Evolutionary conservation across 2,888 invertebrate genomes (phyloP).

Genomic region (Drosophila colorata): DNA sequence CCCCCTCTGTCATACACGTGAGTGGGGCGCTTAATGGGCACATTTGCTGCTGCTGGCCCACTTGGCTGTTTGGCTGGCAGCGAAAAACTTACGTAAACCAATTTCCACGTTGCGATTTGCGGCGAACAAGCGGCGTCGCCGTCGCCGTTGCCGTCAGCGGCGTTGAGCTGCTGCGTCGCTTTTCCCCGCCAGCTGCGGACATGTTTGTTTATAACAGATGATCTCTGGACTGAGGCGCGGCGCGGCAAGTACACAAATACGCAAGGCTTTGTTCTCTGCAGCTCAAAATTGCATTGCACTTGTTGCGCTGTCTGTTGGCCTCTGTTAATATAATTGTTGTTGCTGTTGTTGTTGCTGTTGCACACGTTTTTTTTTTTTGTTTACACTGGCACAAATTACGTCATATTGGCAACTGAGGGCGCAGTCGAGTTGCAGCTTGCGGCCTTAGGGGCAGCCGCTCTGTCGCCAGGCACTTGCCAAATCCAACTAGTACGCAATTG

Average conservation of each 20-base stretch:
- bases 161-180: constrained; percentile 54
- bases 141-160: constrained; percentile 27
- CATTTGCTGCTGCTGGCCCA: constrained; percentile 33
- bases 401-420: constrained; percentile 61
- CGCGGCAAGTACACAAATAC: constrained; percentile 4
- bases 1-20: constrained; percentile 24
- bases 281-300: constrained; percentile 63
- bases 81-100: constrained; percentile 85
- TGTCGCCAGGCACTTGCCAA: constrained; percentile 65
- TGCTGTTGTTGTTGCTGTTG: constrained; percentile 20
- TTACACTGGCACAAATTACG: constrained; percentile 63
- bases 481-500: constrained; percentile 66
- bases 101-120: constrained; percentile 83
- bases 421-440: constrained; percentile 14
- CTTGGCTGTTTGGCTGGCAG: constrained; percentile 21
- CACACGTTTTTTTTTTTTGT: constrained; percentile 35
- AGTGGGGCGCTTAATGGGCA: constrained; percentile 24
- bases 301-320: constrained; percentile 33
- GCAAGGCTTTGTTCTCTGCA: constrained; percentile 41
- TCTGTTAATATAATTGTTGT: constrained; percentile 3
- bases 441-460: constrained; percentile 32
- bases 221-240: constrained; percentile 16
- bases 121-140: constrained; percentile 59
- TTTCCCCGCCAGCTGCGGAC: constrained; percentile 61
- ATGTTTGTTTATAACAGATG: constrained; percentile 35